A percentile compares a stretch with the other conserved stretches of the same genome.
These are phyloP conservation scores for Daubentonia madagascariensis DNA, from an alignment of 2,113 vertebrate species.

Conservation along the genomic window DNA sequence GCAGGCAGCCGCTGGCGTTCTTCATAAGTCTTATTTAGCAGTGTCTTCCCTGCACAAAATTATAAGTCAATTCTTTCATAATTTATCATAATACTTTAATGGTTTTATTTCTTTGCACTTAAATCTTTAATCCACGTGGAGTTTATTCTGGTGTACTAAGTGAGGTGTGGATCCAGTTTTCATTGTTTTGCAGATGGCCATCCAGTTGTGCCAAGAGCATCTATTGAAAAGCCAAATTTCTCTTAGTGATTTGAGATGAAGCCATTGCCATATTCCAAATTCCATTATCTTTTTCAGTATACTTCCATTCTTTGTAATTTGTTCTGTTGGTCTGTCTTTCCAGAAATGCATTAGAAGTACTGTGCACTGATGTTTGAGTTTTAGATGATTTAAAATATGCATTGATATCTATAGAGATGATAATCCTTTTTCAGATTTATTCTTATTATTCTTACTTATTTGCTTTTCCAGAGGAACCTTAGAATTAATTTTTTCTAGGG, in stretches of 20 bases:
- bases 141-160: background rate
- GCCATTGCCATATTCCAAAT: background rate
- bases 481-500: background rate
- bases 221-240: background rate
- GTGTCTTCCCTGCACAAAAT: background rate
- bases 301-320: background rate
- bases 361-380: background rate
- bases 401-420: background rate
- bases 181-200: background rate
- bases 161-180: background rate
- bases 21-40: background rate
- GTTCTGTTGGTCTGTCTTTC: background rate
- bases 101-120: background rate
- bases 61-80: background rate
- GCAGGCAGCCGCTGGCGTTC: no score
- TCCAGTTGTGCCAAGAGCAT: background rate
- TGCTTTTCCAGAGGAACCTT: background rate
- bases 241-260: background rate
- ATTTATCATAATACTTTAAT: background rate
- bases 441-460: background rate
- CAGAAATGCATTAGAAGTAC: background rate
- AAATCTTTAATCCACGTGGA: background rate
- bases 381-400: background rate
- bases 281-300: background rate
- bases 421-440: background rate